Base-by-base conservation (phyloP, 2,113 vertebrate species). In the Sciurus niger region DNA sequence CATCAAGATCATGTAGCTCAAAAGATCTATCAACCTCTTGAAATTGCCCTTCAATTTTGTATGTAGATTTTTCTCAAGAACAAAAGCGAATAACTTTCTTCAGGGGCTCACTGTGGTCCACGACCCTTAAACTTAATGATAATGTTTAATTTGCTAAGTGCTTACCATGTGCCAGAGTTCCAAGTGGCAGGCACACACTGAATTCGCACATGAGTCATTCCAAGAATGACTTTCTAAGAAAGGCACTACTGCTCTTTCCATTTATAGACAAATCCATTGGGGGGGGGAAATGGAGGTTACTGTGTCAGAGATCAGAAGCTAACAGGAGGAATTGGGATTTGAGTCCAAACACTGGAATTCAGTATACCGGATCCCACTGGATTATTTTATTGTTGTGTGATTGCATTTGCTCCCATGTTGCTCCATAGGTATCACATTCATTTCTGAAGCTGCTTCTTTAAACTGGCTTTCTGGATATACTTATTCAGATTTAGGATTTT, bases 51-150 rank as follows among this genome's bases (percentile, higher is more conserved):
- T 85, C 60, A 85, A 68, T 40, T 83, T 84, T 76, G 14, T 60
- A 18, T 85, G 43, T 46, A 85, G n/a, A 72, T 58, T 94, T 94
- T 90, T 90, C 46, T 84, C 51, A 51, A 37, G 46, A 18, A 37
- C 83, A 53, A 93, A 53, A 89, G 72, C 72, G 8, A 88, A 83
- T 63, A 34, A 60, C 48, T 53, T 80, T 55, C 28, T 84, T 68
- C 30, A 55, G 28, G 37, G 37, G 37, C 37, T 92, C 17, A 7
- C 48, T n/a, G 17, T 43, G 18, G 20, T 55, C 14, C 53, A 37
- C 76, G 48, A 53, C 78, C 8, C 70, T 43, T 53, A 73, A 90
- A 48, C 60, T 73, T 93, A 91, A 67, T 73, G 1, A 73, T 60
- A 51, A 40, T 40, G 67, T 46, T 74, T 89, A 84, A 84, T 20